phyloP scores from a whole-genome alignment of 2,797 vertebrate genomes.

The Macropus fuliginosus region DNA sequence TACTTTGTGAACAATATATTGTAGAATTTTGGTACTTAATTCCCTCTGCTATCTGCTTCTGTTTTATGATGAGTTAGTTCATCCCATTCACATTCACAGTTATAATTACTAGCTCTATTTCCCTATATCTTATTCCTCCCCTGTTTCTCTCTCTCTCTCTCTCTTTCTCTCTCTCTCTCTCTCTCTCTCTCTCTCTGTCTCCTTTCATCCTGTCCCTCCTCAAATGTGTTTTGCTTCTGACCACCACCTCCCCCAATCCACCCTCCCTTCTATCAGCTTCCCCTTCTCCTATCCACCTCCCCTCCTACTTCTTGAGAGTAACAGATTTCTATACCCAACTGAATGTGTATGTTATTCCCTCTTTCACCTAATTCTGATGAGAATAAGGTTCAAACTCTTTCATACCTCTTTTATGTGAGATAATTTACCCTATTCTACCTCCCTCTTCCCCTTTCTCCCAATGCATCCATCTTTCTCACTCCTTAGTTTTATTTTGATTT shows the following conservation, averaged over 20 bases:
- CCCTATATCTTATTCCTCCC: background rate
- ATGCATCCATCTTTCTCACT: background rate
- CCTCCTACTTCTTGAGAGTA: background rate
- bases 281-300: background rate
- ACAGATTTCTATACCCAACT: background rate
- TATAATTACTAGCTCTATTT: background rate
- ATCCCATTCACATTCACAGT: background rate
- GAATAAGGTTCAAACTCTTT: background rate
- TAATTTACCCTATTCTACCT: background rate
- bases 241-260: background rate
- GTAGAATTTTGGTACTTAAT: background rate
- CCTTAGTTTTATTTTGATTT: background rate
- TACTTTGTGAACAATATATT: background rate
- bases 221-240: background rate
- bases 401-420: background rate
- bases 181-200: too few relatives aligned
- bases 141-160: too few relatives aligned
- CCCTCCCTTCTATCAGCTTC: background rate
- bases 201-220: too few relatives aligned
- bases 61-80: background rate
- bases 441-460: background rate
- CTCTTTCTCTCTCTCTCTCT: too few relatives aligned
- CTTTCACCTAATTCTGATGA: background rate
- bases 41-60: too few relatives aligned
- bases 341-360: background rate